These are phyloP conservation scores for Lepidurus apus DNA, from an alignment of 1,140 invertebrate genomes.

Conservation along the genomic window DNA sequence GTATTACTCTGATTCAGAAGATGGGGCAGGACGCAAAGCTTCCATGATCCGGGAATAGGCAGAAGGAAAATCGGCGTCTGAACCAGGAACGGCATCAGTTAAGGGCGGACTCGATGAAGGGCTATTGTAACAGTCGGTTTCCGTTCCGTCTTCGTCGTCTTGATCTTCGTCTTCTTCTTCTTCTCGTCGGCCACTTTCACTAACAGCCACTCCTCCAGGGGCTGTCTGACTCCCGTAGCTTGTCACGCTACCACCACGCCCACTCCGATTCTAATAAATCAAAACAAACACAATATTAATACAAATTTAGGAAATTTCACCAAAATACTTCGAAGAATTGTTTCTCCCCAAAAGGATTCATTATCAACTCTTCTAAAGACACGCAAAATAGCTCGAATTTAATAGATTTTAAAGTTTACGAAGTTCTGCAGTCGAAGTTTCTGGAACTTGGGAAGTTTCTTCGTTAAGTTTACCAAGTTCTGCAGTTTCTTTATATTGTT, in stretches of 20 bases:
- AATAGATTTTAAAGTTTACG: no score
- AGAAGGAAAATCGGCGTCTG: not conserved
- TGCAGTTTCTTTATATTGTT: no score
- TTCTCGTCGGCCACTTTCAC: not conserved
- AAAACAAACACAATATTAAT: not conserved
- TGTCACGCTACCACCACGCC: not conserved
- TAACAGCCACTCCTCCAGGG: not conserved
- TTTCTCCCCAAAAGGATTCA: no score
- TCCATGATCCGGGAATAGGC: constrained; percentile 14
- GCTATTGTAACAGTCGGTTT: not conserved
- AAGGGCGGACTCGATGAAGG: not conserved
- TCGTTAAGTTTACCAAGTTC: no score
- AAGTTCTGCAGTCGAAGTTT: no score
- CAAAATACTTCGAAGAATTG: no score
- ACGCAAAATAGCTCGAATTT: no score
- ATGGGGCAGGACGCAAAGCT: not conserved
- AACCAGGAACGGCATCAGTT: not conserved
- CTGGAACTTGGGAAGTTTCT: no score
- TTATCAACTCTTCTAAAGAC: no score
- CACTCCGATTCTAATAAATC: not conserved
- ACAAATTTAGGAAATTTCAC: not conserved
- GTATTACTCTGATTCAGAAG: not conserved
- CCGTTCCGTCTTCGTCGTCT: not conserved
- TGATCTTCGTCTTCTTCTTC: not conserved
- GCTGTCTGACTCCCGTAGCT: not conserved